These are phyloP conservation scores for Apodemus agrarius DNA, from an alignment of 2,797 vertebrate genomes.

Conservation along the genomic window DNA sequence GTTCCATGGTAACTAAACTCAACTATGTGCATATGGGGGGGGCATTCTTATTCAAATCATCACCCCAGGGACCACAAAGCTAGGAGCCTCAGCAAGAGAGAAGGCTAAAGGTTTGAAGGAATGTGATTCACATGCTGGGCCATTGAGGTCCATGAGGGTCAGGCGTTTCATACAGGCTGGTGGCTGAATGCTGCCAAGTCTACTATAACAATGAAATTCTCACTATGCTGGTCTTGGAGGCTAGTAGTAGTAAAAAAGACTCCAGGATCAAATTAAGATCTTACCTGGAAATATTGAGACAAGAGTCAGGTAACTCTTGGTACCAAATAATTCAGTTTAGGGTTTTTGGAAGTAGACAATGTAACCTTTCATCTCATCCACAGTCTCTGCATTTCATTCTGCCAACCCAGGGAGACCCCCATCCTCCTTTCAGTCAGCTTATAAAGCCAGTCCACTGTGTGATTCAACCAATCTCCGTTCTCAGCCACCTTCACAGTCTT, in stretches of 20 bases:
- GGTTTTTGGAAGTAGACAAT: neutral
- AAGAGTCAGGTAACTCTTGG: neutral
- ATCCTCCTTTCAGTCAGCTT: too few species aligned
- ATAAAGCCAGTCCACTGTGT: too few species aligned
- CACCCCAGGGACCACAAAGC: neutral
- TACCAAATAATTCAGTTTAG: neutral
- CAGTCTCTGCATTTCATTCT: neutral
- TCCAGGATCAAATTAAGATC: neutral
- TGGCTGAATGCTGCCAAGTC: accelerated
- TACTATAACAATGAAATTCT: neutral
- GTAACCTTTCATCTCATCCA: neutral
- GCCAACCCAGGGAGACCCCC: neutral
- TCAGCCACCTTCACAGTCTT: neutral
- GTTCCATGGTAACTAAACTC: neutral
- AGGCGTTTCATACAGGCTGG: too few species aligned
- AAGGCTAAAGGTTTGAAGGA: neutral
- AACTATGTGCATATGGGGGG: neutral
- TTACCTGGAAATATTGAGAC: neutral
- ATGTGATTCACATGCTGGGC: too few species aligned
- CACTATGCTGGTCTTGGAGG: neutral
- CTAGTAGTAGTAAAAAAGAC: neutral
- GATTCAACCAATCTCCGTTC: neutral
- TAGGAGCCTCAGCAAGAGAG: accelerated
- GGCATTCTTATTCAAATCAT: neutral
- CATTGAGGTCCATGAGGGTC: too few species aligned